These are phyloP conservation scores for Lepus europaeus DNA, from an alignment of 2,113 vertebrate species.

Conservation along the genomic window DNA sequence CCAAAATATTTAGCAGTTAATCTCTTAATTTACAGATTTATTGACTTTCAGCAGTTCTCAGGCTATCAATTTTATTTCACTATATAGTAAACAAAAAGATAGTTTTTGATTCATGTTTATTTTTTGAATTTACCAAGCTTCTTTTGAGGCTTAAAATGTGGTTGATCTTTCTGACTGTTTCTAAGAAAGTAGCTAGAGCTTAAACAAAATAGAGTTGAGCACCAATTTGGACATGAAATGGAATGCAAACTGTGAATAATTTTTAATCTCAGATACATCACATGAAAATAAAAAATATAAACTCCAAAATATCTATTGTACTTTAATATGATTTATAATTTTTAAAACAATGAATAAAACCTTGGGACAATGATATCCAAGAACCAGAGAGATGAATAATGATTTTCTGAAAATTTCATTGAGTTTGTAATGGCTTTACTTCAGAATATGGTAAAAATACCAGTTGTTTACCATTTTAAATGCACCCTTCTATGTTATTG, in stretches of 20 bases:
- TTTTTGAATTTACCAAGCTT: background rate
- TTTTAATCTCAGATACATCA: background rate
- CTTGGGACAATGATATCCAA: background rate
- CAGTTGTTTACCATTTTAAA: background rate
- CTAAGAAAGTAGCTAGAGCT: background rate
- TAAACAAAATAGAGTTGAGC: background rate
- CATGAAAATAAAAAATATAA: background rate
- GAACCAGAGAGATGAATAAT: background rate
- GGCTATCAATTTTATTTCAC: too few relatives aligned
- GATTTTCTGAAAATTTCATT: background rate
- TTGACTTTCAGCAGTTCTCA: too few relatives aligned
- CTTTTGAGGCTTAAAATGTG: background rate
- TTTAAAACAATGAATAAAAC: background rate
- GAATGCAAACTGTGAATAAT: background rate
- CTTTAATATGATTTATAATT: background rate
- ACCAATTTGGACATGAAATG: background rate
- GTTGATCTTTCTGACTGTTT: background rate
- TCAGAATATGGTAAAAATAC: background rate
- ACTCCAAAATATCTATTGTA: background rate
- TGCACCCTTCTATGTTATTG: background rate
- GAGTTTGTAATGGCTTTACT: background rate
- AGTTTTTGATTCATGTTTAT: too few relatives aligned
- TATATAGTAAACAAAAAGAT: too few relatives aligned
- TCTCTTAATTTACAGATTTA: too few relatives aligned
- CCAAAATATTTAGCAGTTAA: too few relatives aligned